A percentile compares a stretch with the other conserved stretches of the same genome.
Conservation (phyloP, 2,888 invertebrate genomes). For the Chalcosyrphus nemorum region DNA sequence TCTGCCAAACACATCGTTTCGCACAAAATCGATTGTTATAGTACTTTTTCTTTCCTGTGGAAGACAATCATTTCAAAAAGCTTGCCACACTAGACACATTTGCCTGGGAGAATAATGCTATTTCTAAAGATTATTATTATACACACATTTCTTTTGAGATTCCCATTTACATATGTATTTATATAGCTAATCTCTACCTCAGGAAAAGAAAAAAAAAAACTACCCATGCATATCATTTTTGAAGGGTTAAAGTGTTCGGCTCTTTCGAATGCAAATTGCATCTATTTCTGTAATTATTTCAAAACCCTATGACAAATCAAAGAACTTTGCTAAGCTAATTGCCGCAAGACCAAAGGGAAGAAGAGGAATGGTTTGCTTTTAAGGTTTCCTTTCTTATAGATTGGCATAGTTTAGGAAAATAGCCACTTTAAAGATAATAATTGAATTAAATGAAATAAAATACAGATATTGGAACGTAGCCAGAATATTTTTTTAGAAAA, state of each 20-base stretch:
- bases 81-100: background rate
- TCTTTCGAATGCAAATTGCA: slow-evolving; percentile 40
- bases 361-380: slow-evolving; percentile 6
- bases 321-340: slow-evolving; percentile 34
- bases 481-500: background rate
- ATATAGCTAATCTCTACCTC: background rate
- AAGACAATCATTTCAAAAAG: background rate
- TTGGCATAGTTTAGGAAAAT: background rate
- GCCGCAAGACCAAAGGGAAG: slow-evolving; percentile 6
- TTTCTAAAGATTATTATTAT: background rate
- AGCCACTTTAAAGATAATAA: slow-evolving; percentile 16
- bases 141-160: background rate
- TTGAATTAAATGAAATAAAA: slow-evolving; percentile 36
- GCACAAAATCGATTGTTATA: slow-evolving; percentile 31
- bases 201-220: background rate
- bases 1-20: slow-evolving; percentile 12
- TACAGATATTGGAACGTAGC: slow-evolving; percentile 31
- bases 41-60: background rate
- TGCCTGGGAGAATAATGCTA: background rate
- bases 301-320: slow-evolving; percentile 20
- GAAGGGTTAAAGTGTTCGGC: slow-evolving; percentile 23
- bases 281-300: slow-evolving; percentile 42
- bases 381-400: slow-evolving; percentile 23
- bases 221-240: background rate
- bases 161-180: background rate